Conservation (phyloP, 2,797 vertebrate genomes). For the Urocyon cinereoargenteus region DNA sequence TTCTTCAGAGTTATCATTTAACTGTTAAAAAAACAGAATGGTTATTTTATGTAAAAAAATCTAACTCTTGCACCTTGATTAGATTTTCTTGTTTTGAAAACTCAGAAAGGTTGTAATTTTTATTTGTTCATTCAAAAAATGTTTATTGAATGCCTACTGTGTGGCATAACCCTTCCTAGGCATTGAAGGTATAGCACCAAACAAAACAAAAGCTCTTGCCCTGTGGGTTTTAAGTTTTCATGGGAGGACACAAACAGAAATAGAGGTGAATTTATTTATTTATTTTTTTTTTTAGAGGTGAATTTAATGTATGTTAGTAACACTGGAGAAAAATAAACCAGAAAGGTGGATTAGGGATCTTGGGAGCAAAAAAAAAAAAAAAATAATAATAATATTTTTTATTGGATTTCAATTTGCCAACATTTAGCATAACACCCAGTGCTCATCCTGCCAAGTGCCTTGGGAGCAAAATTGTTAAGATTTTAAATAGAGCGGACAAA, state of each 20-base stretch:
- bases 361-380: not conserved
- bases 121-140: not conserved
- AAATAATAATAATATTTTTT: too few species aligned
- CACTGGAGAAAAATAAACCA: not conserved
- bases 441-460: too few species aligned
- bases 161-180: not conserved
- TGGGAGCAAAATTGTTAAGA: not conserved
- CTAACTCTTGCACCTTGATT: not conserved
- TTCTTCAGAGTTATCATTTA: not conserved
- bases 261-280: conserved; percentile 20
- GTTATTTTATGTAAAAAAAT: conserved; percentile 11
- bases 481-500: not conserved
- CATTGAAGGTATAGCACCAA: not conserved
- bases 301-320: not conserved
- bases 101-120: not conserved
- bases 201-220: not conserved
- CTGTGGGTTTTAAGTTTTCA: not conserved
- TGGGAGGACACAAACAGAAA: not conserved
- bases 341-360: not conserved
- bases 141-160: not conserved
- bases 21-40: conserved; percentile 4
- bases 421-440: too few species aligned
- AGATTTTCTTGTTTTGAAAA: conserved; percentile 52
- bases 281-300: too few species aligned
- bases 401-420: too few species aligned